Base-by-base conservation (phyloP, 2,113 vertebrate species). In the Oriolus oriolus region DNA sequence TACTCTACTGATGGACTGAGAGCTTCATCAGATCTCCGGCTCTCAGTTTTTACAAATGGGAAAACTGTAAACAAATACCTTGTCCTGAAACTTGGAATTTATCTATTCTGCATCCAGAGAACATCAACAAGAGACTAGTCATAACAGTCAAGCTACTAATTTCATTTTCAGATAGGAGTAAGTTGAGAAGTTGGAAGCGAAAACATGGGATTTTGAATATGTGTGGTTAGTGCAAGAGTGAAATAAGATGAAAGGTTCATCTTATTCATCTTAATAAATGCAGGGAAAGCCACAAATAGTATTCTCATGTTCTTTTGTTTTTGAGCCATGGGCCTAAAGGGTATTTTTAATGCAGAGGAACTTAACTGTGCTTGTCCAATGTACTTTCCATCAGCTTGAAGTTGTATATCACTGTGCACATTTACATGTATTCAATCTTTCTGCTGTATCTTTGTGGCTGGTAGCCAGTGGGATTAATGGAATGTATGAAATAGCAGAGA, bases 291-390 rank as follows among this genome's bases (percentile, higher is more conserved):
- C 93, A 97, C 94, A 97, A 96, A 91, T 88, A 95, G 35, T 87
- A 84, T 79, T 95, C 83, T 94, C 88, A 74, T 94, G 47, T 95
- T 95, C 83, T 97, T 91, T 96, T 95, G 87, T 82, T 97, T 96
- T 74, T 70, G 87, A 97, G 93, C 89, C 82, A 90, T 45, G 50
- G 89, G 57, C 78, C 90, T 80, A 83, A 96, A 95, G 44, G 30
- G 61, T 96, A 85, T 96, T 97, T 97, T 95, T 94, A 97, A 97
- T 93, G 75, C 93, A 97, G 91, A 94, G 54, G 93, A 97, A 96
- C 71, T 52, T 81, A 95, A 89, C 89, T 64, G 66, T 80, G 47
- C 84, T 96, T 95, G 95, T 93, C 90, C 93, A 84, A 92, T 88
- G 42, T 83, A 92, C 96, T 97, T 97, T 96, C 96, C 85, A 92